Base-by-base conservation (phyloP, 2,797 vertebrate genomes). In the Chiropotes sagulatus region DNA sequence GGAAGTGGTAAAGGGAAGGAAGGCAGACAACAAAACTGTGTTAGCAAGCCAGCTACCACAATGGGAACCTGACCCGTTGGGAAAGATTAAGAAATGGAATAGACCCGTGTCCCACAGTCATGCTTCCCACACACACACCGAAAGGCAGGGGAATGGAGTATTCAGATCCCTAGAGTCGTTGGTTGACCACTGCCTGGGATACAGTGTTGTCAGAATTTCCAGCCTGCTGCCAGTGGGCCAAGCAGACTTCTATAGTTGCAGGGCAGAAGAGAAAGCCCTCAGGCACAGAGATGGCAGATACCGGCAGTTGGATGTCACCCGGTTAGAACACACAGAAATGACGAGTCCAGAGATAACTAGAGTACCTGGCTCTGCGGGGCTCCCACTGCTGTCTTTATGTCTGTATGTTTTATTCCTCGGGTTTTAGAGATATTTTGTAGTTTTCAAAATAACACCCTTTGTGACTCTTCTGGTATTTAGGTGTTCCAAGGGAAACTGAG, bases 401-500 rank as follows among this genome's bases (percentile, higher is more conserved):
- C 41, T 48, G 24, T 28, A 10, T 44, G 36, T 88, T 72, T 96
- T 61, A 46, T 58, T 85, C 73, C 22, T 20, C 48, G 20, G 24
- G 6, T 46, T 97, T 96, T 72, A 80, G 46, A 94, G 73, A 15
- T 78, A 41, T 5, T 80, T 95, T 64, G 15, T 75, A 15, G 7
- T 87, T 94, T 96, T 87, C 11, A 30, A 95, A 94, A 52, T 93
- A 80, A 78, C 13, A 46, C 46, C 5, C 30, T 58, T 54, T 87
- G 4, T 90, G 14, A 98, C 93, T 96, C 50, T 94, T 98, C 48
- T 92, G 13, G 76, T 30, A 50, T 81, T 24, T 96, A 99, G 99
- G 99, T 1, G 97, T 99, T 97, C 99, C 99, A 94, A 99, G 99
- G 95, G 99, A 99, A 98, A 99, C 99, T 0, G 99, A 99, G 58